Evolutionary conservation across 2,113 vertebrate genomes (phyloP).

Genomic region (Zosterops lateralis): DNA sequence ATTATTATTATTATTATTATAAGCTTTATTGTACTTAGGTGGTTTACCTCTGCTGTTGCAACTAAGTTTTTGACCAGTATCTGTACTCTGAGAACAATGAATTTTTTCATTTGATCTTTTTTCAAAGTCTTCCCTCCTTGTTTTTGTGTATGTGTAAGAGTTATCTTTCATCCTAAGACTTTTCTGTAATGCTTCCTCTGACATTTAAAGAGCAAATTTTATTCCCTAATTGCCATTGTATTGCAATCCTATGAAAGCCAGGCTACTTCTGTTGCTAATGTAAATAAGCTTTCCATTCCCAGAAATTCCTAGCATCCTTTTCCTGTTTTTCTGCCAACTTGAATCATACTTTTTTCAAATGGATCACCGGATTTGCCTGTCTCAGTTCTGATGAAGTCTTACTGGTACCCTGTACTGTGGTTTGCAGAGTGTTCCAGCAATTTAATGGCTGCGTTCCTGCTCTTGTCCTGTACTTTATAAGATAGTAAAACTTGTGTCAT

Average conservation of each 20-base stretch:
- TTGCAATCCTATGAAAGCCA: not conserved
- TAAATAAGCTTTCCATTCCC: conserved; percentile 5
- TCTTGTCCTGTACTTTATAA: not conserved
- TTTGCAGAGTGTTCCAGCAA: not conserved
- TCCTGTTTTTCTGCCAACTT: conserved; percentile 2
- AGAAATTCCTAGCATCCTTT: conserved; percentile 9
- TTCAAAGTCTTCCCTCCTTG: not conserved
- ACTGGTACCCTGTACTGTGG: not conserved
- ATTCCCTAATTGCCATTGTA: not conserved
- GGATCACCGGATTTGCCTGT: not conserved
- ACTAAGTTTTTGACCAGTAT: not conserved
- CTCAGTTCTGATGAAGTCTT: not conserved
- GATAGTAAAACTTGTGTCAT: not conserved
- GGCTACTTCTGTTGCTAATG: not conserved
- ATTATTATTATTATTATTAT: too few relatives aligned
- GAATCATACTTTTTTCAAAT: not conserved
- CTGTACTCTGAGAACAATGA: not conserved
- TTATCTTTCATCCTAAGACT: not conserved
- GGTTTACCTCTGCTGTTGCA: not conserved
- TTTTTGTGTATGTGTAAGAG: not conserved
- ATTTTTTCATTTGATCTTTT: not conserved
- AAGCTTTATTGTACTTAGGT: not conserved
- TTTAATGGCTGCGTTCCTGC: not conserved
- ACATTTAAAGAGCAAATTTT: not conserved
- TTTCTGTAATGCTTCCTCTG: not conserved